Base-by-base conservation (phyloP, 2,113 vertebrate genomes). In the Malurus melanocephalus region DNA sequence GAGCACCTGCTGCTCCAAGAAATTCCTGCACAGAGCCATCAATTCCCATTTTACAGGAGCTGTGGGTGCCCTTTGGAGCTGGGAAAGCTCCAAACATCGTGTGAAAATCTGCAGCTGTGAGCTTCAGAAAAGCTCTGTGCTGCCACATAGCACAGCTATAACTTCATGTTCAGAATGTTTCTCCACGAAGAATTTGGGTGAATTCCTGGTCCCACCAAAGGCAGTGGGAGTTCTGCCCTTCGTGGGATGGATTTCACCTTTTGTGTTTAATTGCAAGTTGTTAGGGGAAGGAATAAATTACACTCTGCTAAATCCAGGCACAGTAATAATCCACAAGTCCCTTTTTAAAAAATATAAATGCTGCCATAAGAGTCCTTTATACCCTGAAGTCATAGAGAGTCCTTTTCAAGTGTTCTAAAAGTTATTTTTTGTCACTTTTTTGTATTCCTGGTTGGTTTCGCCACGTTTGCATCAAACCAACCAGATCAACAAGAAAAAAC, bases 391-490 rank as follows among this genome's bases (percentile, higher is more conserved):
- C 61, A 91, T 53, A 62, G 28, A 71, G 45, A 75, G 35, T 13
- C 20, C 45, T 74, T 88, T 92, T 48, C 4, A 68, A 61, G 27
- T 10, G 9, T 59, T 76, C 60, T 80, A 30, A 60, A 95, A 92
- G 80, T 88, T 88, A 74, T 71, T 90, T 85, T 91, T 40, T 71
- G 45, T 78, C 57, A 48, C 45, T 68, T 74, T 40, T 85, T 53
- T 64, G 51, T 83, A 81, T 89, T 92, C 83, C 46, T 2, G 13
- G 57, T 80, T 59, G 60, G 56, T 84, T 92, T 71, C 28, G 21
- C 46, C 48, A 45, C 32, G 61, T 91, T 94, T 91, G 57, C 66
- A 91, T 85, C 85, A 91, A 94, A 93, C 35, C 56, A 84, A 90
- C 35, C 80, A 71, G 55, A 94, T 72, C 73, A 89, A 82, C 65